Conservation (phyloP, 2,888 invertebrate species). For the Melieria omissa region DNA sequence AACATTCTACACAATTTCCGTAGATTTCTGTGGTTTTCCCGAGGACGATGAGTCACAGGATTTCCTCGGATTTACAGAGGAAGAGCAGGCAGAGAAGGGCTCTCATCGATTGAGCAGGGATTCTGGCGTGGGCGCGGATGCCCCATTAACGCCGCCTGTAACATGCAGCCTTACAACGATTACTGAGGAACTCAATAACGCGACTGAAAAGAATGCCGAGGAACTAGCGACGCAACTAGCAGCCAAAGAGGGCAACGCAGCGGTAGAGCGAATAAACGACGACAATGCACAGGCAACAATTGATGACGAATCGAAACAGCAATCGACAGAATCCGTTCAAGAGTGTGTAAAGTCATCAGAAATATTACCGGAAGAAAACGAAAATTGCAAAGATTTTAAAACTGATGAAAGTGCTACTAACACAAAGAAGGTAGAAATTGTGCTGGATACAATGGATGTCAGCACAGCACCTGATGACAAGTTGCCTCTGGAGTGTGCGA, state of each 20-base stretch:
- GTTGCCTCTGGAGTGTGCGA: neutral
- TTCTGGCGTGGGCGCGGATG: conserved; percentile 53
- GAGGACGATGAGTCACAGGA: conserved; percentile 35
- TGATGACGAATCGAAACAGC: neutral
- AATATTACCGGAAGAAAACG: neutral
- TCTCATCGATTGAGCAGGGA: conserved; percentile 50
- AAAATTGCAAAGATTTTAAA: neutral
- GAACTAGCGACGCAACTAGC: neutral
- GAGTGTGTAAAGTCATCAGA: neutral
- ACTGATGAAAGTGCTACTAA: neutral
- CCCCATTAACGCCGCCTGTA: conserved; percentile 1
- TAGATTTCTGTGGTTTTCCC: conserved; percentile 51
- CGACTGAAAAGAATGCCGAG: neutral
- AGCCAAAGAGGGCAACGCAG: neutral
- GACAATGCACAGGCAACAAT: neutral
- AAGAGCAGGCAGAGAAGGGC: conserved; percentile 36
- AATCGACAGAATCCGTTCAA: too few relatives aligned
- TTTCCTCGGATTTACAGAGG: conserved; percentile 45
- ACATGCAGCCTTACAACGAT: conserved; percentile 20
- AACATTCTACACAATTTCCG: conserved; percentile 16
- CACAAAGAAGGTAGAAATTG: neutral
- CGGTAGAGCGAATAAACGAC: neutral
- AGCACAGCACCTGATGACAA: neutral
- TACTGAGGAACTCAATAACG: conserved; percentile 16
- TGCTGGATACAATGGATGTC: neutral